Percentiles rank a stretch among this genome's conserved stretches.
These are phyloP conservation scores for Plebejus anna DNA, from an alignment of 2,888 invertebrate species.

Conservation along the genomic window DNA sequence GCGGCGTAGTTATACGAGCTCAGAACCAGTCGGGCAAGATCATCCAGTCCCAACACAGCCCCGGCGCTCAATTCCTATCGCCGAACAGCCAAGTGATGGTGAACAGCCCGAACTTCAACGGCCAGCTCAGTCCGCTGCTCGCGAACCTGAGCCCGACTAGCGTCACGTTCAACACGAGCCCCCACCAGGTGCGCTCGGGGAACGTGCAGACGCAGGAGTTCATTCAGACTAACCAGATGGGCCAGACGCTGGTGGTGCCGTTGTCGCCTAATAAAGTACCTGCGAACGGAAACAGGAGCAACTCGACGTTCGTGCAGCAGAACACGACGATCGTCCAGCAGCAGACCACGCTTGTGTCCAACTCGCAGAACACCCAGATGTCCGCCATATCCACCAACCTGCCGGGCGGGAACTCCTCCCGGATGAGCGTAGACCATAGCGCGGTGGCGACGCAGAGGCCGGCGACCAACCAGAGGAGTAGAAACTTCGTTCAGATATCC, in stretches of 20 bases:
- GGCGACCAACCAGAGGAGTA: constrained; percentile 45
- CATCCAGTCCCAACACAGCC: constrained; percentile 83
- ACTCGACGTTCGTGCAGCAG: constrained; percentile 89
- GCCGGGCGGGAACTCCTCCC: constrained; percentile 57
- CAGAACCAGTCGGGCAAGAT: constrained; percentile 87
- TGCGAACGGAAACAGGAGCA: constrained; percentile 79
- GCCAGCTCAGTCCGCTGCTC: constrained; percentile 88
- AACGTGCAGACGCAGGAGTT: constrained; percentile 85
- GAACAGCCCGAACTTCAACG: constrained; percentile 85
- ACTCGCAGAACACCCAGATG: constrained; percentile 76
- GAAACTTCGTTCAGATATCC: constrained; percentile 47
- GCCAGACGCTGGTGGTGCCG: constrained; percentile 86
- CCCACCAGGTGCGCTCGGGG: constrained; percentile 66
- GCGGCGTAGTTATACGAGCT: constrained; percentile 89
- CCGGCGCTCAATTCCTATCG: constrained; percentile 86
- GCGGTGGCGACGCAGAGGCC: constrained; percentile 69
- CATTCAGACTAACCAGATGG: constrained; percentile 84
- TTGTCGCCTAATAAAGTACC: constrained; percentile 81
- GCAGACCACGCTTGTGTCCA: constrained; percentile 88
- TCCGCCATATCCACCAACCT: constrained; percentile 50
- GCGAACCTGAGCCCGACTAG: constrained; percentile 86
- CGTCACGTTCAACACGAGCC: constrained; percentile 81
- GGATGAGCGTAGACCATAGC: constrained; percentile 81
- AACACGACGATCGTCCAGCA: constrained; percentile 92
- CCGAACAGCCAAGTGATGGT: constrained; percentile 88